Conservation (phyloP, 2,113 vertebrate genomes). For the Vireo altiloquus region DNA sequence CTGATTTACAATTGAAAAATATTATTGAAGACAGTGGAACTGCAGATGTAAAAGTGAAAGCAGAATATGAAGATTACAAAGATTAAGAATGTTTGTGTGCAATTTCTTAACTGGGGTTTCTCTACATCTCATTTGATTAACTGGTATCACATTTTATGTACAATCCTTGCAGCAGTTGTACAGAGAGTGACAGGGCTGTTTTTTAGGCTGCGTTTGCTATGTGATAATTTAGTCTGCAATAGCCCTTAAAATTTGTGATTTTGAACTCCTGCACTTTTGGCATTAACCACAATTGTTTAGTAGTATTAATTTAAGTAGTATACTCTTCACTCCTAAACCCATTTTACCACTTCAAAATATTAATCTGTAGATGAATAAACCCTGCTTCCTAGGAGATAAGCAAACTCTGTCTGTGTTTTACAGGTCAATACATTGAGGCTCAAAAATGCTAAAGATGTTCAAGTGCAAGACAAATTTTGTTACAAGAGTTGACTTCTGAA, state of each 20-base stretch:
- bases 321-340: not conserved
- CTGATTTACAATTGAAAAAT: not conserved
- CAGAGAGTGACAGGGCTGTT: not conserved
- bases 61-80: not conserved
- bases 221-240: not conserved
- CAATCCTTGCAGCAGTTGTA: not conserved
- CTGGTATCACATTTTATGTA: not conserved
- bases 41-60: not conserved
- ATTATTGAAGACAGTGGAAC: not conserved
- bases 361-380: not conserved
- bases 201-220: not conserved
- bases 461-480: fast-evolving
- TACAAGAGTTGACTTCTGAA: not conserved
- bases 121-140: not conserved
- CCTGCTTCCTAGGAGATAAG: not conserved
- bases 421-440: not conserved
- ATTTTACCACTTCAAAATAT: not conserved
- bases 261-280: not conserved
- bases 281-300: not conserved
- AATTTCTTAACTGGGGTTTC: not conserved
- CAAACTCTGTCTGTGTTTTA: not conserved
- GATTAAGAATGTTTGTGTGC: not conserved
- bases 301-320: not conserved
- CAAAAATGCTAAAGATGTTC: not conserved
- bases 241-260: not conserved